Base-by-base conservation (phyloP, 2,797 vertebrate genomes). In the Lagodon rhomboides region DNA sequence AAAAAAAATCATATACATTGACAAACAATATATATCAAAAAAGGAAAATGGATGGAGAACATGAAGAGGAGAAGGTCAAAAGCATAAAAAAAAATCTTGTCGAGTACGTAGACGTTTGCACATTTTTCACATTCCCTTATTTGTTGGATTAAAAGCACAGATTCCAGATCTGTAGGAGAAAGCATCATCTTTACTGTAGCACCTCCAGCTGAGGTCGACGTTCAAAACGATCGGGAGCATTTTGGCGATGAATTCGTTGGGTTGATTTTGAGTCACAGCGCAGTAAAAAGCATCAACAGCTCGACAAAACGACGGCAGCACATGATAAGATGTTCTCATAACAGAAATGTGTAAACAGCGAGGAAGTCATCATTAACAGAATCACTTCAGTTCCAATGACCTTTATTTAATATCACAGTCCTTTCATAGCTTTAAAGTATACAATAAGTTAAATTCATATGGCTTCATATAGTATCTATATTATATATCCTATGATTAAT, bases 391-490 rank as follows among this genome's bases (percentile, higher is more conserved):
- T 53, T 73, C 55, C 56, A 73, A 75, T 64, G 73, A 85, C 76
- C 81, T 89, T 86, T 85, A 87, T 83, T 89, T 79, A 88, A 94
- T 91, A 95, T 96, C 93, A 94, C 93, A 94, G 89, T 94, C 94
- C 91, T 87, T 93, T 94, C 90, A 91, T 92, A 94, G 95, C 94
- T 95, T 91, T 95, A 96, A 95, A 95, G 96, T 95, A 95, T 96
- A 95, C 94, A 97, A 98, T 97, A 98, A 98, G 95, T 97, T 97
- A 97, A 87, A 96, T 93, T 95, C 90, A 92, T 95, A 96, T 97
- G 96, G 96, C 95, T 96, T 97, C 83, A 81, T 89, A 89, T 83
- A 82, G 71, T 76, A 87, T 88, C 79, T 88, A 83, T 89, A 74
- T 77, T 95, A 84, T 82, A 74, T 73, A 74, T 77, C 92, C 95